phyloP scores from a whole-genome alignment of 2,888 invertebrate genomes.

The Thera britannica region DNA sequence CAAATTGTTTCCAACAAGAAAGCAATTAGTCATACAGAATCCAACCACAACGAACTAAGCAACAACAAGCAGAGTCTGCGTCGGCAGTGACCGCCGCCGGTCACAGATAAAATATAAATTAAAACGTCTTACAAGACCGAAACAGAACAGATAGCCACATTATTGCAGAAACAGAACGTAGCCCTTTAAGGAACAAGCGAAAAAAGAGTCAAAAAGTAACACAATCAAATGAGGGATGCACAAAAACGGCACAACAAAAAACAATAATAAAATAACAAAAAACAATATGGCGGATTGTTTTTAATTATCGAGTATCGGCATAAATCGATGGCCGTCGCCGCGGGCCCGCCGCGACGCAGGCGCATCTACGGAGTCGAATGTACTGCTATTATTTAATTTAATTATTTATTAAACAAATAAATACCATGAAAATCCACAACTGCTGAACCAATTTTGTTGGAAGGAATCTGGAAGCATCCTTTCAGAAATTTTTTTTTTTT shows the following conservation, averaged over 20 bases:
- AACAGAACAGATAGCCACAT: slow-evolving; percentile 67
- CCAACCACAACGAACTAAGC: slow-evolving; percentile 34
- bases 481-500: no score
- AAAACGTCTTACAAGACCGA: slow-evolving; percentile 71
- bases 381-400: slow-evolving; percentile 3
- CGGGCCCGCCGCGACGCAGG: slow-evolving; percentile 68
- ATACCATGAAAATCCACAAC: no score
- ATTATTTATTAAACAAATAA: not conserved
- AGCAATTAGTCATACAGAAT: slow-evolving; percentile 35
- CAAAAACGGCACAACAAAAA: slow-evolving; percentile 73
- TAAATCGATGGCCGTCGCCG: slow-evolving; percentile 83
- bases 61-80: slow-evolving; percentile 15
- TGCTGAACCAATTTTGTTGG: no score
- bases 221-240: slow-evolving; percentile 84
- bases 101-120: slow-evolving; percentile 73
- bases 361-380: slow-evolving; percentile 56
- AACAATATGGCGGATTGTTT: slow-evolving; percentile 84
- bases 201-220: slow-evolving; percentile 69
- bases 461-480: no score
- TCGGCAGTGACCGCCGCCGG: slow-evolving; percentile 28
- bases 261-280: slow-evolving; percentile 62
- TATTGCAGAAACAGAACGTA: slow-evolving; percentile 66
- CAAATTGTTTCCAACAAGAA: slow-evolving; percentile 25
- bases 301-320: slow-evolving; percentile 85
- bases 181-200: slow-evolving; percentile 60